Evolutionary conservation across 2,113 vertebrate species (phyloP).

Genomic region (Pristiophorus japonicus): DNA sequence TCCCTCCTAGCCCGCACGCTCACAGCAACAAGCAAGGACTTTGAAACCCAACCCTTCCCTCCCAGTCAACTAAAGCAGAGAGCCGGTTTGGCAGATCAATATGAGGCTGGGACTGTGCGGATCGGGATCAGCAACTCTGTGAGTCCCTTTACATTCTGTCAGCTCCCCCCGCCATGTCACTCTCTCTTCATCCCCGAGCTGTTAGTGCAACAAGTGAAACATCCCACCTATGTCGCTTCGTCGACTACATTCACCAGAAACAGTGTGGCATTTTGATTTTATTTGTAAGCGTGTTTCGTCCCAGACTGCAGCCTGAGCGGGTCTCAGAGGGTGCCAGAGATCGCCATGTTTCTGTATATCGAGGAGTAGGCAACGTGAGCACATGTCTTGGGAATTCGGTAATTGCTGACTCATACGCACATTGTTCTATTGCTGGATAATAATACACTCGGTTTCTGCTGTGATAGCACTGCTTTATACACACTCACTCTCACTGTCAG

Average conservation of each 20-base stretch:
- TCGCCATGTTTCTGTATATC: background rate
- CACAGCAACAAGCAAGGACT: background rate
- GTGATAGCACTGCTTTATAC: background rate
- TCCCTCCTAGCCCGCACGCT: too few species aligned
- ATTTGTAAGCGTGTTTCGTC: background rate
- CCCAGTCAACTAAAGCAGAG: background rate
- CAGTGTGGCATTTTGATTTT: too few species aligned
- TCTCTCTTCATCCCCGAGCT: background rate
- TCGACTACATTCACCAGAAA: background rate
- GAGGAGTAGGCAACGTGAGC: background rate
- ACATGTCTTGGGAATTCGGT: background rate
- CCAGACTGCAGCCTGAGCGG: background rate
- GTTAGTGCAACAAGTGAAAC: background rate
- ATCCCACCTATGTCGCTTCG: background rate
- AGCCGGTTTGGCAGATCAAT: background rate
- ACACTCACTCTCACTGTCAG: too few species aligned
- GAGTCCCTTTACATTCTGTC: background rate
- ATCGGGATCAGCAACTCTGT: background rate
- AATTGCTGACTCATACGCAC: constrained; percentile 7
- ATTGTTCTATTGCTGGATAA: background rate
- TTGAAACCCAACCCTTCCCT: background rate
- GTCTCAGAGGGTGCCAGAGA: background rate
- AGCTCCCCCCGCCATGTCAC: too few species aligned
- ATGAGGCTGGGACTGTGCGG: background rate
- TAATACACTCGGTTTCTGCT: background rate